A percentile compares a stretch with the other conserved stretches of the same genome.
These are phyloP conservation scores for Mythimna loreyi DNA, from an alignment of 2,888 invertebrate species.

Conservation along the genomic window DNA sequence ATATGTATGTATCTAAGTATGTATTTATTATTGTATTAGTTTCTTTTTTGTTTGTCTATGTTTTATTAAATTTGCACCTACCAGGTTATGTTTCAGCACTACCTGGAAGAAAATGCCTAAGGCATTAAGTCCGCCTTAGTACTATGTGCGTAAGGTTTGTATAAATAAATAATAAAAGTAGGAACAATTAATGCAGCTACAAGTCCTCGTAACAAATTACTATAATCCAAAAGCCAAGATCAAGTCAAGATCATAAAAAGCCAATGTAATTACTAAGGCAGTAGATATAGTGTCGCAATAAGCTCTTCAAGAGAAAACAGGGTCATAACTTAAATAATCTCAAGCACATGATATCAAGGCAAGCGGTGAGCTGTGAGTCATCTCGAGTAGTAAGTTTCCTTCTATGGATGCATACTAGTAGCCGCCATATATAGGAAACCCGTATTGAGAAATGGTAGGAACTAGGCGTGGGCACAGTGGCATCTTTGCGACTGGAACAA, in stretches of 20 bases:
- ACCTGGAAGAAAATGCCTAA: no score
- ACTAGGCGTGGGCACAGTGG: no score
- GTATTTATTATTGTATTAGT: no score
- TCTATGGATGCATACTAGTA: slow-evolving; percentile 20
- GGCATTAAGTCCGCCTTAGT: no score
- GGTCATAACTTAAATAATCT: slow-evolving; percentile 27
- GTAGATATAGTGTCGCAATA: slow-evolving; percentile 17
- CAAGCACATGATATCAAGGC: slow-evolving; percentile 20
- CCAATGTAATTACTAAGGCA: neutral
- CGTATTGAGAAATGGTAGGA: slow-evolving; percentile 24
- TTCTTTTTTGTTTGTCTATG: no score
- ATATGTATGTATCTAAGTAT: no score
- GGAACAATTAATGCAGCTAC: neutral
- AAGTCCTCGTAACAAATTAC: neutral
- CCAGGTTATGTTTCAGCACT: no score
- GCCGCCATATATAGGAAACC: slow-evolving; percentile 13
- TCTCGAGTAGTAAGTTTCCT: slow-evolving; percentile 20
- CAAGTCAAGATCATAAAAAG: neutral
- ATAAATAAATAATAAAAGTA: no score
- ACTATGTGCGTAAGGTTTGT: no score
- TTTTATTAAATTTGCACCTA: no score
- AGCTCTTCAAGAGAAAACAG: slow-evolving; percentile 25
- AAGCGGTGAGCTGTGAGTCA: slow-evolving; percentile 40
- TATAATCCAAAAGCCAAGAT: neutral
- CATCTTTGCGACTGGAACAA: no score